Conservation (phyloP, 2,888 invertebrate species). For the Lepetodrilus schrolli region DNA sequence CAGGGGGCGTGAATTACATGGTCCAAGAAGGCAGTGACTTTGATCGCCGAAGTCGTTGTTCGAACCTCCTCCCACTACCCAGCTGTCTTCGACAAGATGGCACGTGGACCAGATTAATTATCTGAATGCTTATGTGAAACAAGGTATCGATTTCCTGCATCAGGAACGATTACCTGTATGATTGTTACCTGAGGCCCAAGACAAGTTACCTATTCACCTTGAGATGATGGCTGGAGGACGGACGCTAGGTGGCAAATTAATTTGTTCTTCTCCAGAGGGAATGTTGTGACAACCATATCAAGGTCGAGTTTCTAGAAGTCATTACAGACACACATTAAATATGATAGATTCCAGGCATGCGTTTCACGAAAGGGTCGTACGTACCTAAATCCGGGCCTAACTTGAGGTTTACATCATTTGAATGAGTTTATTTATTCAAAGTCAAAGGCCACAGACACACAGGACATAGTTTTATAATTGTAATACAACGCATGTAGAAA, state of each 20-base stretch:
- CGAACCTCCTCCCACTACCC: background rate
- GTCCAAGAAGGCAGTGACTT: background rate
- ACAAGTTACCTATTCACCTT: slow-evolving; percentile 23
- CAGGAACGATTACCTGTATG: slow-evolving; percentile 16
- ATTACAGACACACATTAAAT: too few species aligned
- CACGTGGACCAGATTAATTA: slow-evolving; percentile 18
- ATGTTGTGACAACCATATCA: background rate
- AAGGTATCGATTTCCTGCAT: background rate
- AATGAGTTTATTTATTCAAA: too few species aligned
- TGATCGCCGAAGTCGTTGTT: background rate
- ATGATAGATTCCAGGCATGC: too few species aligned
- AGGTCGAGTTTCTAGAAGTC: too few species aligned
- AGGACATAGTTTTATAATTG: too few species aligned
- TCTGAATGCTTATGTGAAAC: slow-evolving; percentile 14
- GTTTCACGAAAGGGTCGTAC: too few species aligned
- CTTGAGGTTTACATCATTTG: too few species aligned
- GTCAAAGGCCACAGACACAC: too few species aligned
- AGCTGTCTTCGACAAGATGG: slow-evolving; percentile 13
- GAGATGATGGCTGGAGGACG: background rate
- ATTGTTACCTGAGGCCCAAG: slow-evolving; percentile 25
- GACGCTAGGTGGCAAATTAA: slow-evolving; percentile 1
- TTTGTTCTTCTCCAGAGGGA: background rate
- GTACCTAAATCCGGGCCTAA: too few species aligned
- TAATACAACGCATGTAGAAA: too few species aligned
- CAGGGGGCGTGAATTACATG: background rate